Evolutionary conservation across 2,888 invertebrate species (phyloP), one percentile per base, ranked within the genome.

Genomic region (Stenoptilia bipunctidactyla): DNA sequence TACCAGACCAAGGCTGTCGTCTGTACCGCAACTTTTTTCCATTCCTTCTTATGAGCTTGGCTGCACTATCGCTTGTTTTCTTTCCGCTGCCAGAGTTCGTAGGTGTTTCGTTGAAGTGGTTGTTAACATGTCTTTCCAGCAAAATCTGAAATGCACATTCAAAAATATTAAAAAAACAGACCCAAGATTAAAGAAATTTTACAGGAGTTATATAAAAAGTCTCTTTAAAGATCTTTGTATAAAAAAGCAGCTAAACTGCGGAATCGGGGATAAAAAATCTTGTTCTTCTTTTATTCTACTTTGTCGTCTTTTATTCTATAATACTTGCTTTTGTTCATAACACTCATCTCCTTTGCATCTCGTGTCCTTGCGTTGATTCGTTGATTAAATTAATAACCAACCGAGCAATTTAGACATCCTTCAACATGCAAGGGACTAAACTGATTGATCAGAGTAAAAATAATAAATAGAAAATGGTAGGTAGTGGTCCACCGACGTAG

Each of bases 41-140:
- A 68, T 94, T 95, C 61, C 94, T 88, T 51, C 93, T 87, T 50
- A 94, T 89, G 49, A 94, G 84, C 66, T 96, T 96, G 37, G 88
- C 86, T 5, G 83, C 75, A 52, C 91, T 90, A 45, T 90, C 91
- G 15, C 92, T 85, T 37, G 92, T 88, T 60, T 92, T 91, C 71
- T 90, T 91, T 40, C 85, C 67, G 35, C 83, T 74, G 47, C 86
- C 88, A 41, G 86, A 83, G 61, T 83, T 87, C 2, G 79, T 68
- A 35, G 86, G 85, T 15, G 77, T 74, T 58, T 90, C 90, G 52
- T 88, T 85, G 80, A 97, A 97, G 72, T 97, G 97, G 57, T 92
- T 90, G 80, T 97, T 96, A 39, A 97, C 96, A 64, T 98, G 97
- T 55, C 96, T 88, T 73, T 97, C 94, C 53, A 97, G 80, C 44